Base-by-base conservation (phyloP, 2,888 invertebrate species). In the Barypeithes pellucidus region DNA sequence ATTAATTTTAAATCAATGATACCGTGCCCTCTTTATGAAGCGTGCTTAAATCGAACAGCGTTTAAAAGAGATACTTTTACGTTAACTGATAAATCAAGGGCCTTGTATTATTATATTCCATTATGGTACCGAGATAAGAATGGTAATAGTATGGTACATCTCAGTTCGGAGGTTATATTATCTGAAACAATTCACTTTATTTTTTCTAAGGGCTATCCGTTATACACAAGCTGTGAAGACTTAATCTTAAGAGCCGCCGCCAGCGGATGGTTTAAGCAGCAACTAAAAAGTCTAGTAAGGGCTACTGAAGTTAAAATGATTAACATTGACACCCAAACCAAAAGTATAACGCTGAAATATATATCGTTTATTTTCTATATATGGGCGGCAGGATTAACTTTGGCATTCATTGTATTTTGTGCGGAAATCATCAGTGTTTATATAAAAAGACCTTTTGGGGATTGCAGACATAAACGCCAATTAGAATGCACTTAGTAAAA, bases 21-120 rank as follows among this genome's bases (percentile, higher is more conserved):
- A 18, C 1, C 2, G 12, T 33, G 29, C 4, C 16, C 33, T n/a
- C 20, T 14, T 14, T 9, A 33, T 36, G 36, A 36, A 29, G 36
- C 18, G 20, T 65, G 65, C 20, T 29, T 50, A 33, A 65, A 65
- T 12, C 0, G 65, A 52, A 65, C 65, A 9, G 65, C 65, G n/a
- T 65, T 65, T 36, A 4, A 47, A 65, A 52, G 8, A 50, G 65
- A 65, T 36, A 36, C 12, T 8, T 36, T 20, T n/a, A 16, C 33
- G 36, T 0, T 39, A 50, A 12, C 29, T 9, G 33, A 47, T 22
- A 43, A 43, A 22, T 39, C 20, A 22, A 45, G 12, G 45, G 41
- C 24, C 7, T 9, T n/a, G 20, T 24, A 43, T 16, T 16, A 61
- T 24, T 43, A 18, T 11, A 43, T 61, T 20, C 61, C 61, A 3